phyloP scores from a whole-genome alignment of 2,113 vertebrate species.

The Callionymus lyra region DNA sequence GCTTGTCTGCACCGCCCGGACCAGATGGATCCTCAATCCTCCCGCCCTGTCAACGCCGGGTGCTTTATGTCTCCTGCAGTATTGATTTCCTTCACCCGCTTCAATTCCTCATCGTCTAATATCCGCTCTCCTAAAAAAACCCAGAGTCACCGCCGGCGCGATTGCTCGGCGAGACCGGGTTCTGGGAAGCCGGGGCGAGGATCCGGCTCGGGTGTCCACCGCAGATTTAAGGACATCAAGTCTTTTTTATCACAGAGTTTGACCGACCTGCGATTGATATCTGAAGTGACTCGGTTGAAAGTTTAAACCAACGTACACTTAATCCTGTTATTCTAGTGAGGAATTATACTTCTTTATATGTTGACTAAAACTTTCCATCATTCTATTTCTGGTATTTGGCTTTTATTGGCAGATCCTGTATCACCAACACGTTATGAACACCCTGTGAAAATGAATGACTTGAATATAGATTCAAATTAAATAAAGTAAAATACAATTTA shows the following conservation, averaged over 20 bases:
- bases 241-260: constrained; percentile 5
- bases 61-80: constrained; percentile 61
- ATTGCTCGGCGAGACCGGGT: constrained; percentile 33
- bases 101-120: constrained; percentile 49
- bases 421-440: too few relatives aligned
- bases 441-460: too few relatives aligned
- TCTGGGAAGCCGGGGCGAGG: constrained; percentile 17
- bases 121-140: constrained; percentile 46
- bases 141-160: constrained; percentile 26
- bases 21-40: constrained; percentile 48
- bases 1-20: constrained; percentile 40
- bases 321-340: too few relatives aligned
- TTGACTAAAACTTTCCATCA: too few relatives aligned
- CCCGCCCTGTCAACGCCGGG: constrained; percentile 47
- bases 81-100: constrained; percentile 57
- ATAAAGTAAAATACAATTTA: too few relatives aligned
- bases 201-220: constrained; percentile 1
- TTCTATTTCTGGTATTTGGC: too few relatives aligned
- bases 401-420: too few relatives aligned
- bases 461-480: too few relatives aligned
- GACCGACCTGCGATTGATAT: too few relatives aligned
- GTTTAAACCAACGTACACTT: too few relatives aligned
- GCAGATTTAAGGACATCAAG: constrained; percentile 25
- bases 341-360: too few relatives aligned
- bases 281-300: too few relatives aligned